Base-by-base conservation (phyloP, 2,888 invertebrate genomes). In the Ditula angustiorana region DNA sequence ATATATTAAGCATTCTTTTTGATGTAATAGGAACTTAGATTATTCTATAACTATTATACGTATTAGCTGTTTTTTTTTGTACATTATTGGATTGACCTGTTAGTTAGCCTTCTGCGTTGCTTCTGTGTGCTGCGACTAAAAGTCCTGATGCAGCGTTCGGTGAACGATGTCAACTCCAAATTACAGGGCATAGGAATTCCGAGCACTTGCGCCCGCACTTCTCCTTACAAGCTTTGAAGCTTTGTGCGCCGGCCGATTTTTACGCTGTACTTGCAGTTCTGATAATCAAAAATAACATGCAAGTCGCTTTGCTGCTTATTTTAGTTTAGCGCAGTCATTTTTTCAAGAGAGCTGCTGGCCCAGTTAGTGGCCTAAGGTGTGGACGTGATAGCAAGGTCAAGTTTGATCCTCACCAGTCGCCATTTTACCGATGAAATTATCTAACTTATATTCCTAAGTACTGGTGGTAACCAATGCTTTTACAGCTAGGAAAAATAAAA, bases 201-300 rank as follows among this genome's bases (percentile, higher is more conserved):
- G 69, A 71, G 61, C 71, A 74, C 74, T 80, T 77, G 78, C 72
- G 71, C 70, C 74, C 71, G 72, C 71, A 75, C 80, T 74, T 74
- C 85, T 50, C 62, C 62, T 82, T 79, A 69, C 73, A 78, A n/a
- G n/a, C n/a, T 79, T 81, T 82, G 84, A 87, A 86, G 83, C 87
- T 85, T 86, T 85, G 86, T 80, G 76, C 74, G 78, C 74, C 75
- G 75, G 77, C 73, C 77, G 80, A 79, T 82, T 83, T 83, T 79
- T 74, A 76, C 79, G 81, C 82, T 83, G 81, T 77, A 79, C 79
- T 80, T 80, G 81, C 81, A 16, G 30, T 57, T 85, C 78, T 84
- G 69, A 79, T 76, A 77, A 74, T 74, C 75, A 70, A 82, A 82
- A 85, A 84, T 72, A 47, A 11, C 53, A 28, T 11, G 26, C 13